Evolutionary conservation across 2,797 vertebrate species (phyloP).

Genomic region (Myripristis jacobus): DNA sequence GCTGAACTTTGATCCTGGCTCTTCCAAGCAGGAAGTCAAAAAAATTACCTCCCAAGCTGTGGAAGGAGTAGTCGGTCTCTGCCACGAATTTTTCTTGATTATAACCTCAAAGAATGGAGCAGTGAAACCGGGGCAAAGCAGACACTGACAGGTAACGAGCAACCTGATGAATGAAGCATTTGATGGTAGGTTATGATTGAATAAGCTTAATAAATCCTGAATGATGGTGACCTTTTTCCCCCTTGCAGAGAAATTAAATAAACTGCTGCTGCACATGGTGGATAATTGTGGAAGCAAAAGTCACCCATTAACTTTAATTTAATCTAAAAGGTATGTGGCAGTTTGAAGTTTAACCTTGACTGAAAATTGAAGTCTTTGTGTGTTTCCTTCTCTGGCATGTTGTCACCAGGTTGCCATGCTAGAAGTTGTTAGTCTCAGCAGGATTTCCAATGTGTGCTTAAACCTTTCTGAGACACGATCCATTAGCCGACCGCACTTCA

Average conservation of each 20-base stretch:
- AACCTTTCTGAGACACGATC: neutral
- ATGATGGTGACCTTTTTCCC: rapidly evolving
- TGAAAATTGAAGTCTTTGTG: neutral
- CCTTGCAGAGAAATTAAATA: constrained; percentile 18
- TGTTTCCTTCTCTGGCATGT: neutral
- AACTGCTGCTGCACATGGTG: constrained; percentile 17
- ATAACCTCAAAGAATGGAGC: constrained; percentile 2
- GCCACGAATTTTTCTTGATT: constrained; percentile 7
- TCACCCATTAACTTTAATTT: neutral
- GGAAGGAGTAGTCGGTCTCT: neutral
- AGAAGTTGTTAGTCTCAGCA: neutral
- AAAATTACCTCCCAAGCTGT: neutral
- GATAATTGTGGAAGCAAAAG: neutral
- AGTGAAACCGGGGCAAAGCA: constrained; percentile 44
- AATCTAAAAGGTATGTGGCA: neutral
- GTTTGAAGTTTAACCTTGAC: neutral
- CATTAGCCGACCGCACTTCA: neutral
- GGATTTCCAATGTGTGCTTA: neutral
- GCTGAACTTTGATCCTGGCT: constrained; percentile 78
- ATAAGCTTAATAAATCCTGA: neutral
- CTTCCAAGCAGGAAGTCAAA: constrained; percentile 62
- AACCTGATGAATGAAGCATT: neutral
- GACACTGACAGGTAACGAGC: constrained; percentile 50
- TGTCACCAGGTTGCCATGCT: no score
- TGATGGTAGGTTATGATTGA: neutral